phyloP scores from a whole-genome alignment of 1,140 invertebrate species.

The Diachasmimorpha longicaudata region DNA sequence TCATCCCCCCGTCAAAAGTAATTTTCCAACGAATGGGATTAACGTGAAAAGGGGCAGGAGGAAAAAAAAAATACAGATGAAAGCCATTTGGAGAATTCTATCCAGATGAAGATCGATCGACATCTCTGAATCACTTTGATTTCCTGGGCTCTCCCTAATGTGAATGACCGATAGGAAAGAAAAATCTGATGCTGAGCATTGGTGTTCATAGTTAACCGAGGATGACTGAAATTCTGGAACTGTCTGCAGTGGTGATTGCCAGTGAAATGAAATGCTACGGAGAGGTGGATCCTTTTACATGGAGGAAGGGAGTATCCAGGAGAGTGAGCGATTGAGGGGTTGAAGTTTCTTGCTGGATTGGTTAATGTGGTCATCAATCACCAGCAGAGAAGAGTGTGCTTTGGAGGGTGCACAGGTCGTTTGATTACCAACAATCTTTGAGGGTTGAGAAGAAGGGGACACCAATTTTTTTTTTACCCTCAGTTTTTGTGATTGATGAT shows the following conservation, averaged over 20 bases:
- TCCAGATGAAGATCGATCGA: neutral
- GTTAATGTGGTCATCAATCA: slow-evolving; percentile 7
- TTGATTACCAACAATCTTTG: slow-evolving; percentile 2
- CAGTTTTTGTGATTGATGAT: neutral
- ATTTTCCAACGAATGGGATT: neutral
- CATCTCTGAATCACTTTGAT: neutral
- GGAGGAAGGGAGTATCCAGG: neutral
- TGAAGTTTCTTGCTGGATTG: slow-evolving; percentile 9
- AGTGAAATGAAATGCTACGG: neutral
- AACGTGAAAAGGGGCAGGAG: neutral
- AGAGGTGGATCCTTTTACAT: neutral
- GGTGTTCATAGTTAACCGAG: neutral
- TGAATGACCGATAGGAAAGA: neutral
- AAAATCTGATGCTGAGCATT: neutral
- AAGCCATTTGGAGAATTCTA: neutral
- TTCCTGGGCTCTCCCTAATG: neutral
- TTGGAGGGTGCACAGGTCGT: neutral
- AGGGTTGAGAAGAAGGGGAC: neutral
- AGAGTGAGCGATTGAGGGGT: neutral
- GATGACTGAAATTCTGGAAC: neutral
- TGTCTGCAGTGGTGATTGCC: neutral
- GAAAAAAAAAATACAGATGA: neutral
- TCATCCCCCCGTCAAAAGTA: neutral
- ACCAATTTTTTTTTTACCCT: neutral
- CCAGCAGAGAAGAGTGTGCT: neutral